phyloP scores from a whole-genome alignment of 2,888 invertebrate genomes.

The Polia nebulosa region DNA sequence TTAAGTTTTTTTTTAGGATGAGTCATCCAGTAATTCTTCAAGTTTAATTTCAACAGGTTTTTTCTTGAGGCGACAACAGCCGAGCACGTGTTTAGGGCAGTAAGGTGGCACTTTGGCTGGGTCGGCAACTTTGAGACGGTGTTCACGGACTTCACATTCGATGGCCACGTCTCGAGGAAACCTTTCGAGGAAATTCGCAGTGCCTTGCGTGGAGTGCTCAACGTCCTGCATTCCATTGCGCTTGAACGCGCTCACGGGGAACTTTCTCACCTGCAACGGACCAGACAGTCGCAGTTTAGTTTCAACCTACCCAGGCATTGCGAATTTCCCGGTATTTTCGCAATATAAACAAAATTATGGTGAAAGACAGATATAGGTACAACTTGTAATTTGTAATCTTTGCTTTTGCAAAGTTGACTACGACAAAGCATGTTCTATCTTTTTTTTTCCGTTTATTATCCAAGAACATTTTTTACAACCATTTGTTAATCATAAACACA shows the following conservation, averaged over 20 bases:
- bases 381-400: not conserved
- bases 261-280: slow-evolving; percentile 85
- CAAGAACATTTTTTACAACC: no score
- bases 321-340: slow-evolving; percentile 57
- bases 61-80: slow-evolving; percentile 73
- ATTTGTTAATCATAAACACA: no score
- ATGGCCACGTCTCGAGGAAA: slow-evolving; percentile 82
- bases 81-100: slow-evolving; percentile 62
- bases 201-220: slow-evolving; percentile 83
- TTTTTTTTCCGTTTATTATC: no score
- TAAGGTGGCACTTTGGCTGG: slow-evolving; percentile 81
- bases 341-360: slow-evolving; percentile 26
- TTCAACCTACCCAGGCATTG: slow-evolving; percentile 54
- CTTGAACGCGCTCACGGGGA: slow-evolving; percentile 87
- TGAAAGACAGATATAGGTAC: not conserved
- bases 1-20: slow-evolving; percentile 22
- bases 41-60: slow-evolving; percentile 81
- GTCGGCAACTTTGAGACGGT: slow-evolving; percentile 75
- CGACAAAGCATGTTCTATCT: slow-evolving; percentile 1
- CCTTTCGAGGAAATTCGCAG: slow-evolving; percentile 82
- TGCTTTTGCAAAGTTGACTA: not conserved
- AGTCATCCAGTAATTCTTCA: slow-evolving; percentile 81
- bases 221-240: slow-evolving; percentile 89
- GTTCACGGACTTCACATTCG: slow-evolving; percentile 76
- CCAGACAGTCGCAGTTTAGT: slow-evolving; percentile 78